Conservation (phyloP, 2,113 vertebrate species). For the Coregonus clupeaformis region DNA sequence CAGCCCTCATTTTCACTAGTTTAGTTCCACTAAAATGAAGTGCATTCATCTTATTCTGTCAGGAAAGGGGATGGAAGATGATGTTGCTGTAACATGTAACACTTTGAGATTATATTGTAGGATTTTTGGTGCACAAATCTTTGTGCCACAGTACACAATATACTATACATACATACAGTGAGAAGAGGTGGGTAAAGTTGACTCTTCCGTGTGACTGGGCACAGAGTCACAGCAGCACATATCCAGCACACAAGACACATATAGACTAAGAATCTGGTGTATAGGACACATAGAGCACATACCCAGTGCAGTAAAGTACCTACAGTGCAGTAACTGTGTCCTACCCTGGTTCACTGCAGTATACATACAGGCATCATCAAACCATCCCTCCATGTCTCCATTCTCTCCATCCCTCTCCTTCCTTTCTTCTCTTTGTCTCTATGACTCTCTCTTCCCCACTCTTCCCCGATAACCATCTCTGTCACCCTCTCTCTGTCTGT, state of each 20-base stretch:
- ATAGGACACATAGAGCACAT: neutral
- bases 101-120: no score
- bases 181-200: neutral
- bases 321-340: no score
- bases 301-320: no score
- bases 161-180: neutral
- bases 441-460: neutral
- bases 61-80: neutral
- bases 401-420: neutral
- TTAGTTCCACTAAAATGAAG: constrained; percentile 23
- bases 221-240: neutral
- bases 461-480: neutral
- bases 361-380: no score
- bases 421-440: neutral
- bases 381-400: neutral
- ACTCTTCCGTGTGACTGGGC: neutral
- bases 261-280: neutral
- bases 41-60: constrained; percentile 35
- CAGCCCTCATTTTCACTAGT: constrained; percentile 30
- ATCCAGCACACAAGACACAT: neutral
- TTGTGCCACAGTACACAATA: no score
- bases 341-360: no score
- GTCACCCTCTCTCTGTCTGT: neutral
- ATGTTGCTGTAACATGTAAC: no score
- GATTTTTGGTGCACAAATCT: no score